phyloP scores from a whole-genome alignment of 1,140 invertebrate genomes.

The Bursaphelenchus mucronatus region DNA sequence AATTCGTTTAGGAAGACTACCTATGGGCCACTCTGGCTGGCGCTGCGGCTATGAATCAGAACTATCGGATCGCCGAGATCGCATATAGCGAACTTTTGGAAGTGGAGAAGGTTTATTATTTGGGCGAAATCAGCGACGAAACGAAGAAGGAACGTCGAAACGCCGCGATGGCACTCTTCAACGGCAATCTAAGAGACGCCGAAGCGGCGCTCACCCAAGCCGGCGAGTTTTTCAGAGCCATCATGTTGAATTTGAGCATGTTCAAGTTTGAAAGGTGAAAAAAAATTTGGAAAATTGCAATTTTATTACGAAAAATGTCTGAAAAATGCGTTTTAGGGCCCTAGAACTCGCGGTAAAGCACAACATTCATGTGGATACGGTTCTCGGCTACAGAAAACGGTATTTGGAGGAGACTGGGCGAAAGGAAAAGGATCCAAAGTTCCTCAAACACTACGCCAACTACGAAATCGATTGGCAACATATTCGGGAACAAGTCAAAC shows the following conservation, averaged over 20 bases:
- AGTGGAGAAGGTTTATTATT: conserved; percentile 82
- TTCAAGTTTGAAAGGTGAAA: conserved; percentile 78
- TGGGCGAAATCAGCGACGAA: conserved; percentile 74
- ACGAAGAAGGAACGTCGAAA: conserved; percentile 68
- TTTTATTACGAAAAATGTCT: background rate
- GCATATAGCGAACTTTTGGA: conserved; percentile 85
- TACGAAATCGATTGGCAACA: conserved; percentile 67
- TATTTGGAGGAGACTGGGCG: conserved; percentile 74
- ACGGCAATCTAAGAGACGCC: conserved; percentile 74
- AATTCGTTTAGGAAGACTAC: conserved; percentile 68
- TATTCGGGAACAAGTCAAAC: conserved; percentile 64
- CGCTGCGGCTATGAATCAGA: conserved; percentile 73
- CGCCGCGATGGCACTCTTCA: conserved; percentile 76
- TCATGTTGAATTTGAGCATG: conserved; percentile 74
- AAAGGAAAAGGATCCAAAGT: conserved; percentile 72
- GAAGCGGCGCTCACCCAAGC: conserved; percentile 77
- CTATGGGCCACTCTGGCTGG: conserved; percentile 85
- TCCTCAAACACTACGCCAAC: conserved; percentile 68
- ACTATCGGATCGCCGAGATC: conserved; percentile 80
- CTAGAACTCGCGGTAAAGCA: conserved; percentile 78
- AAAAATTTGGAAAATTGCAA: background rate
- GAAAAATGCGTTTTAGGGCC: conserved; percentile 66
- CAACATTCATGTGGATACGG: conserved; percentile 73
- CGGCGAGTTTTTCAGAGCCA: conserved; percentile 72
- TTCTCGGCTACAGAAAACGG: conserved; percentile 72